Base-by-base conservation (phyloP, 35 echinoderm and acorn worm species). In the Holothuria glaberrima region DNA sequence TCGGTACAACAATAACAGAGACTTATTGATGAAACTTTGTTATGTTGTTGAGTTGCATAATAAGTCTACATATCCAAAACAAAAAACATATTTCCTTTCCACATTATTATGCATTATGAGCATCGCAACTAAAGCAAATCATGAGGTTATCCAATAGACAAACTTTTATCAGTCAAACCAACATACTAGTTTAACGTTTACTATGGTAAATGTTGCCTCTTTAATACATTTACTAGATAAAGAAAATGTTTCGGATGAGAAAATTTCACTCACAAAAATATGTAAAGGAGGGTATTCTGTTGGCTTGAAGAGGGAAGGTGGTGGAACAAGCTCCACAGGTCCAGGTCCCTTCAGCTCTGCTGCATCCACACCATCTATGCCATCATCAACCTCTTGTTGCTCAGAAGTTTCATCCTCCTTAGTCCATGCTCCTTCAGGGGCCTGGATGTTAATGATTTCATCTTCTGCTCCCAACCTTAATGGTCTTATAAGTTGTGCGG, bases 221-320 rank as follows among this genome's bases (percentile, higher is more conserved):
- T 54, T 5, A 1, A 54, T 54, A 17, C 50, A 14, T 14, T 12
- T 9, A 9, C 9, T 14, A 54, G 50, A 54, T 17, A 9, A 54
- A 54, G 13, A 46, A 46, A 54, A 54, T 0, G 0, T 14, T 54
- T 54, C 12, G n/a, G n/a, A n/a, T 24, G 1, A 0, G 5, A 68
- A 20, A 73, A 35, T 73, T 63, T 32, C 63, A 62, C 97, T 99
- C 88, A 99, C 97, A 99, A 99, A 99, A 87, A 99, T 99, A 69
- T 99, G 97, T 27, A 99, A 84, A 48, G 91, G 63, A 25, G 93
- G 97, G 32, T 99, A 99, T 34, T 99, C 97, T 45, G 92, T 94
- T 29, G 97, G 94, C 64, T 88, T 90, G 75, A 99, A 99, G 31
- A 99, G 88, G 3, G 91, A 91, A 48, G 91, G 58, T 34, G 97